Conservation (phyloP, 2,888 invertebrate species). For the Drosophila multiciliata region DNA sequence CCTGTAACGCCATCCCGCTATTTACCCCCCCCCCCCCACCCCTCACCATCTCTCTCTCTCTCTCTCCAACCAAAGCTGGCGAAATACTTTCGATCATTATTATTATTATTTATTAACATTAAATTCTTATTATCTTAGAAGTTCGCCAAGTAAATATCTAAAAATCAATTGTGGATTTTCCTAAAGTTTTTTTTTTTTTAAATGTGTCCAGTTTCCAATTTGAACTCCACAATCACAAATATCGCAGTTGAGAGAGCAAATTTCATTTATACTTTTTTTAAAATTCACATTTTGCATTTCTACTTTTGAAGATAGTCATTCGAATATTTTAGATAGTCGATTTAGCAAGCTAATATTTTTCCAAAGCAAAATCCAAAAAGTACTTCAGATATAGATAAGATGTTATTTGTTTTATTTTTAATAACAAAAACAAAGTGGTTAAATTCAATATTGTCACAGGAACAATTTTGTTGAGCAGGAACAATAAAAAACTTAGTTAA, state of each 20-base stretch:
- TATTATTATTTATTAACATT: neutral
- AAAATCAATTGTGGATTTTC: neutral
- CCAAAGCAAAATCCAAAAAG: neutral
- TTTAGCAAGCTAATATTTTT: neutral
- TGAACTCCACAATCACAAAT: neutral
- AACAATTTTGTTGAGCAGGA: neutral
- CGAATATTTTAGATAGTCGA: neutral
- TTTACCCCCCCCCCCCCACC: neutral
- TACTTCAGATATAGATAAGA: no score
- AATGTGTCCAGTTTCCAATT: neutral
- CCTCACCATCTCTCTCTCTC: no score
- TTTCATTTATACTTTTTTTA: neutral
- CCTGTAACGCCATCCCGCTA: neutral
- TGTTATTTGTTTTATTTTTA: no score
- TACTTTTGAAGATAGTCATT: neutral
- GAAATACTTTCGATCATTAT: neutral
- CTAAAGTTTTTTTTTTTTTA: accelerated
- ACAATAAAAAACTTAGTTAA: neutral
- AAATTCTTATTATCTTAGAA: no score
- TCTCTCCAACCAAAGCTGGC: neutral
- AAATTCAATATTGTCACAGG: neutral
- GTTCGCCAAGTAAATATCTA: neutral
- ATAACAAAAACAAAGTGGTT: no score
- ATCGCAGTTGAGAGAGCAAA: neutral
- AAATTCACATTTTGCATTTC: neutral